Conservation (phyloP, 2,888 invertebrate genomes). For the Lepidochrysops patricia region DNA sequence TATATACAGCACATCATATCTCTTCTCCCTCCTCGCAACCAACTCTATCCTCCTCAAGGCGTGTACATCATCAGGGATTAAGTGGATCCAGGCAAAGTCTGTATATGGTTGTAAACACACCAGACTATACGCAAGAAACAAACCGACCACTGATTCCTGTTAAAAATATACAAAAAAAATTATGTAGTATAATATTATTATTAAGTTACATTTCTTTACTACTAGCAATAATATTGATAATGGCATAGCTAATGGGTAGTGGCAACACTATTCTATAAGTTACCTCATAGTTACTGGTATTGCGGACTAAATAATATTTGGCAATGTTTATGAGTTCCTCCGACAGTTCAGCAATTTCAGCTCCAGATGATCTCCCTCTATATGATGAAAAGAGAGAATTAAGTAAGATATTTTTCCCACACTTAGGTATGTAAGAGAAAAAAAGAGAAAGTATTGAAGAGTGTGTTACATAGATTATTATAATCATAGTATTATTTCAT, state of each 20-base stretch:
- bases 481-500: too few relatives aligned
- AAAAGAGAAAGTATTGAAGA: too few relatives aligned
- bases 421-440: too few relatives aligned
- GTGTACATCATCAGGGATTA: slow-evolving; percentile 42
- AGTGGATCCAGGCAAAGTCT: slow-evolving; percentile 39
- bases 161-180: background rate
- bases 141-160: slow-evolving; percentile 48
- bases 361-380: slow-evolving; percentile 41
- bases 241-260: too few relatives aligned
- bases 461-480: too few relatives aligned
- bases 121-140: slow-evolving; percentile 52
- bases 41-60: slow-evolving; percentile 37
- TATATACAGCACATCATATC: slow-evolving; percentile 49
- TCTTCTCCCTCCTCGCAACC: slow-evolving; percentile 36
- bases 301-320: slow-evolving; percentile 47
- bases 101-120: slow-evolving; percentile 47
- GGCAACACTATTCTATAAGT: too few relatives aligned
- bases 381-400: slow-evolving; percentile 26
- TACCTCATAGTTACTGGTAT: slow-evolving; percentile 50
- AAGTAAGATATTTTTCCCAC: too few relatives aligned
- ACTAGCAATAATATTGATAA: too few relatives aligned
- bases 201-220: too few relatives aligned
- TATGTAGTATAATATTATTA: too few relatives aligned
- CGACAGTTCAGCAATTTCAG: slow-evolving; percentile 54
- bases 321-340: slow-evolving; percentile 52